Evolutionary conservation across 2,888 invertebrate genomes (phyloP), one percentile per base, ranked within the genome.

Genomic region (Caenorhabditis sp.): DNA sequence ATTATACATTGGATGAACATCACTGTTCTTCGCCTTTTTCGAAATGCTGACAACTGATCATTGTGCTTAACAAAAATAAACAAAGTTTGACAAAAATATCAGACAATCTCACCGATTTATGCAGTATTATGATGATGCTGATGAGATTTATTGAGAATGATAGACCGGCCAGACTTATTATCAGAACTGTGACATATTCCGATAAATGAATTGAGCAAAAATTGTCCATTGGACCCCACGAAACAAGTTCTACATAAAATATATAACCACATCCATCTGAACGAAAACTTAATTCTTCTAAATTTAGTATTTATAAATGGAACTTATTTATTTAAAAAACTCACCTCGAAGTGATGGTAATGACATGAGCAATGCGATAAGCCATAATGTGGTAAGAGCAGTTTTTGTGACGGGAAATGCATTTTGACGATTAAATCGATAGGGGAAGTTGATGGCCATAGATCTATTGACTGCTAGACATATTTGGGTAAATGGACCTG

Each of bases 1-100:
- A 70, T 62, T 1, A 70, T 43, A 49, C 70, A 70, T 24, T 70
- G 70, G n/a, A 62, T 62, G 66, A 70, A 70, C 70, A 70, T 70
- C 49, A 55, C 62, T 27, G 59, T 54, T 26, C 70, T 10, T 8
- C 62, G 27, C 23, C 27, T 49, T 50, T 51, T 66, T 19, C 66
- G 17, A 1, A 43, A 49, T 37, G 27, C 62, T 19, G 70, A 70
- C 24, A 66, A 21, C 23, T 54, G 59, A 19, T 59, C 23, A n/a
- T 3, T 51, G 4, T 23, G 51, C 23, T 19, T 3, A 19, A 23
- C 21, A 4, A 21, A 19, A 6, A 10, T 21, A 19, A 51, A 3
- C 21, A 8, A n/a, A n/a, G 23, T 5, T 6, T 31, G 4, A 31
- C 31, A 6, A 31, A 31, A 37, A n/a, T 69, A 61, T 61, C 61